Conservation (phyloP, 1,140 invertebrate species). For the Pemphigus obesinymphae region DNA sequence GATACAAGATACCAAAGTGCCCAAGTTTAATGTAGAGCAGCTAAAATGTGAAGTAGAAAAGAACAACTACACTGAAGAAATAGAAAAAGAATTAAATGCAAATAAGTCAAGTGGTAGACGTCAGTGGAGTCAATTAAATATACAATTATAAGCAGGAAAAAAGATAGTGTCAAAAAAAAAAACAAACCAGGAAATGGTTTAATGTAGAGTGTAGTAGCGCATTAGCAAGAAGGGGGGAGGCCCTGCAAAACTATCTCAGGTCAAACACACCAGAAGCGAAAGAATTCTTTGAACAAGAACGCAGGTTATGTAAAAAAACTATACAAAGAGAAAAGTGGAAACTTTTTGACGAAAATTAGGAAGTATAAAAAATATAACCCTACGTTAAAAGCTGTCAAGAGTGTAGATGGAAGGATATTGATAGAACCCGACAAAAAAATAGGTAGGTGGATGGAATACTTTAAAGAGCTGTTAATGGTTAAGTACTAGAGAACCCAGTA, state of each 20-base stretch:
- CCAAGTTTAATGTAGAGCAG: too few relatives aligned
- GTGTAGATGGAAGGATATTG: not conserved
- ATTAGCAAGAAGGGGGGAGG: too few relatives aligned
- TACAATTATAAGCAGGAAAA: too few relatives aligned
- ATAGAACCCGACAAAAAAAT: too few relatives aligned
- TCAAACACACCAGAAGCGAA: too few relatives aligned
- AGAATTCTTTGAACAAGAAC: too few relatives aligned
- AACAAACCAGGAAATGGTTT: not conserved
- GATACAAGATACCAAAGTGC: not conserved
- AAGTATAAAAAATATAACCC: not conserved
- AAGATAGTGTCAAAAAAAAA: too few relatives aligned
- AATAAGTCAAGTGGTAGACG: not conserved
- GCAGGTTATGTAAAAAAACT: not conserved
- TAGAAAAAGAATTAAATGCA: not conserved
- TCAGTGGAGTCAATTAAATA: not conserved
- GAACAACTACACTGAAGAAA: not conserved
- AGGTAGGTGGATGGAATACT: too few relatives aligned
- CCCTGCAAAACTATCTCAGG: too few relatives aligned
- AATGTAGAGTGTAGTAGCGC: not conserved
- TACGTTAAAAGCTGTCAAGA: not conserved
- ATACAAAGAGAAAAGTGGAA: not conserved
- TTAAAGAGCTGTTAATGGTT: too few relatives aligned
- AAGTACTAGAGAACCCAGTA: too few relatives aligned
- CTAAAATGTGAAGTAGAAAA: not conserved
- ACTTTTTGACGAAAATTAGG: not conserved